A percentile compares a stretch with the other conserved stretches of the same genome.
Conservation (phyloP, 2,888 invertebrate genomes). For the Acrobasis consociella region DNA sequence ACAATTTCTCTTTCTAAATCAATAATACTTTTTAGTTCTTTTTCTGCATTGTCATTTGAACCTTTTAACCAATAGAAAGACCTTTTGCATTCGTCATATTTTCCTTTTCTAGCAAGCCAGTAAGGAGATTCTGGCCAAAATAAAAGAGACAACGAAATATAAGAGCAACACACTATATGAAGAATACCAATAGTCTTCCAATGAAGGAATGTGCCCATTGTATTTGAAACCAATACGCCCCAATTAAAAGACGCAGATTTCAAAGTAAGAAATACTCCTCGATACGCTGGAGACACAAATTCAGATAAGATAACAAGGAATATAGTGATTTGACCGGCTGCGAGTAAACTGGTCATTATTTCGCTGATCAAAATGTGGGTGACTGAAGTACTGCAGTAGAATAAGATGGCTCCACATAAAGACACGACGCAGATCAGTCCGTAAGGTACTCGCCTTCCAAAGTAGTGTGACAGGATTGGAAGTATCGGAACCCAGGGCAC, state of each 20-base stretch:
- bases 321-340: conserved; percentile 30
- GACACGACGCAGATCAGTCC: conserved; percentile 30
- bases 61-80: conserved; percentile 51
- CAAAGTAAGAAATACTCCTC: conserved; percentile 44
- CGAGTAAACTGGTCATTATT: conserved; percentile 34
- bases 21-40: conserved; percentile 44
- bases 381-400: conserved; percentile 38
- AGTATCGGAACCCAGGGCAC: conserved; percentile 42
- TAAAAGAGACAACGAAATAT: conserved; percentile 30
- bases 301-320: conserved; percentile 41
- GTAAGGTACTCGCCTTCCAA: conserved; percentile 40
- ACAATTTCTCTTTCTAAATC: conserved; percentile 32
- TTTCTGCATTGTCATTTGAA: conserved; percentile 38
- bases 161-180: conserved; percentile 34
- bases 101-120: conserved; percentile 51
- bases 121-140: conserved; percentile 40
- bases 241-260: conserved; percentile 42
- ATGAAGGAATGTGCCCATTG: conserved; percentile 45
- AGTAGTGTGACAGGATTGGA: conserved; percentile 30
- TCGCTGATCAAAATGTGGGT: conserved; percentile 27
- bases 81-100: conserved; percentile 43
- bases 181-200: conserved; percentile 43
- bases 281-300: conserved; percentile 43
- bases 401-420: conserved; percentile 34
- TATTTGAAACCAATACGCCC: conserved; percentile 45